A percentile compares a stretch with the other conserved stretches of the same genome.
phyloP scores from a whole-genome alignment of 1,140 invertebrate species.

The Leptinotarsa undecemlineata region DNA sequence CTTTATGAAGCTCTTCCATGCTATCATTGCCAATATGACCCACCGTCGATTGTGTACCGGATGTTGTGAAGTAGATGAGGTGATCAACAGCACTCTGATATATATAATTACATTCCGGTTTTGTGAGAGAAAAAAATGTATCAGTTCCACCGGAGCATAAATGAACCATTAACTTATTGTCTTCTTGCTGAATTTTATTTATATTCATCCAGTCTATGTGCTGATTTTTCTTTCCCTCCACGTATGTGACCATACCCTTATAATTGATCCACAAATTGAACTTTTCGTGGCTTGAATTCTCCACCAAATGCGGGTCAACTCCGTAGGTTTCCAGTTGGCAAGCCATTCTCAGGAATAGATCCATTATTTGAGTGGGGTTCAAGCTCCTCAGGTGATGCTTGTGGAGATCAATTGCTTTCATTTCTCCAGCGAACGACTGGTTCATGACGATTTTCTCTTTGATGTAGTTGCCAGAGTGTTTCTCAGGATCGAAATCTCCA shows the following conservation, averaged over 20 bases:
- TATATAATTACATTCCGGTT: constrained; percentile 33
- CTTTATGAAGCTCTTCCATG: neutral
- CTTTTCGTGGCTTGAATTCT: constrained; percentile 19
- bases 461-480: constrained; percentile 26
- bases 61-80: constrained; percentile 27
- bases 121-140: constrained; percentile 27
- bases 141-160: constrained; percentile 4
- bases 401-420: constrained; percentile 34
- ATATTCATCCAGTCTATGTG: constrained; percentile 25
- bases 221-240: constrained; percentile 14
- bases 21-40: constrained; percentile 4
- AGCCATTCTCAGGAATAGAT: constrained; percentile 33
- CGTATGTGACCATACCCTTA: constrained; percentile 29
- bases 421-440: constrained; percentile 22
- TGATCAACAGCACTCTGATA: constrained; percentile 25
- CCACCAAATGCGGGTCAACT: constrained; percentile 31
- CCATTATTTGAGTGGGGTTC: constrained; percentile 24
- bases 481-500: constrained; percentile 23
- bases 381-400: constrained; percentile 28
- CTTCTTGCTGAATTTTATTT: constrained; percentile 30
- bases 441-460: constrained; percentile 29
- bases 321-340: constrained; percentile 35
- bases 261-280: constrained; percentile 35
- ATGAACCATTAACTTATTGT: constrained; percentile 23
- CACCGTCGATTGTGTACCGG: neutral